phyloP scores from a whole-genome alignment of 2,113 vertebrate species.

The Speoplatyrhinus poulsoni region DNA sequence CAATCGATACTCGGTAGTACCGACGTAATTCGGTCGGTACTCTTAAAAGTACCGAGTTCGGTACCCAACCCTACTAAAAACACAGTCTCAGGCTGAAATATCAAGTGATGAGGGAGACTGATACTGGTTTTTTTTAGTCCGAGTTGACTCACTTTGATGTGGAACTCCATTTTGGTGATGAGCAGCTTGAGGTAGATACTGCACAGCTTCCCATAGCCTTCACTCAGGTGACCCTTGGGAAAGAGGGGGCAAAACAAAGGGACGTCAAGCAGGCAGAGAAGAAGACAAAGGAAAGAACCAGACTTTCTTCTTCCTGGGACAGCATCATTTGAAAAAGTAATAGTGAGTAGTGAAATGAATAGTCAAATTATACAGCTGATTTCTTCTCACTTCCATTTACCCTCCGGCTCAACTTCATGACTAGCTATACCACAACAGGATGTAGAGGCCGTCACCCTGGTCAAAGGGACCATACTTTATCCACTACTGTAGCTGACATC shows the following conservation, averaged over 20 bases:
- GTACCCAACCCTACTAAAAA: no score
- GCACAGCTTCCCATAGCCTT: slow-evolving; percentile 95
- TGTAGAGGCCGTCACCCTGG: slow-evolving; percentile 23
- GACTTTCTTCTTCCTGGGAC: no score
- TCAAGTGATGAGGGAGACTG: slow-evolving; percentile 51
- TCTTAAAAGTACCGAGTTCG: no score
- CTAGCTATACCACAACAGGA: slow-evolving; percentile 57
- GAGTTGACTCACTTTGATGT: slow-evolving; percentile 88
- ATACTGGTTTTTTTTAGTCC: slow-evolving; percentile 45
- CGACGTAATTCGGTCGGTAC: no score
- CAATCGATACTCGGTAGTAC: no score
- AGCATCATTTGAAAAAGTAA: slow-evolving; percentile 7
- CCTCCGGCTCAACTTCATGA: background rate
- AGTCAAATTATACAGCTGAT: slow-evolving; percentile 13
- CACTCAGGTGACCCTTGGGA: slow-evolving; percentile 89
- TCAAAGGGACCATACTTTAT: slow-evolving; percentile 46
- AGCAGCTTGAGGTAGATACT: slow-evolving; percentile 98
- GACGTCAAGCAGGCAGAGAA: background rate
- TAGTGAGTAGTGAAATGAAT: slow-evolving; percentile 26
- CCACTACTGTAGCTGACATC: slow-evolving; percentile 30
- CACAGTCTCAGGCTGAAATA: slow-evolving; percentile 48
- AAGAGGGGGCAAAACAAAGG: slow-evolving; percentile 1
- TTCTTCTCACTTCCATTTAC: slow-evolving; percentile 55
- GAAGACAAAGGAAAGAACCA: background rate
- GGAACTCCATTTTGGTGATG: slow-evolving; percentile 99